Percentiles rank a stretch among this genome's conserved stretches.
phyloP scores from a whole-genome alignment of 2,888 invertebrate species.

The Noctua pronuba region DNA sequence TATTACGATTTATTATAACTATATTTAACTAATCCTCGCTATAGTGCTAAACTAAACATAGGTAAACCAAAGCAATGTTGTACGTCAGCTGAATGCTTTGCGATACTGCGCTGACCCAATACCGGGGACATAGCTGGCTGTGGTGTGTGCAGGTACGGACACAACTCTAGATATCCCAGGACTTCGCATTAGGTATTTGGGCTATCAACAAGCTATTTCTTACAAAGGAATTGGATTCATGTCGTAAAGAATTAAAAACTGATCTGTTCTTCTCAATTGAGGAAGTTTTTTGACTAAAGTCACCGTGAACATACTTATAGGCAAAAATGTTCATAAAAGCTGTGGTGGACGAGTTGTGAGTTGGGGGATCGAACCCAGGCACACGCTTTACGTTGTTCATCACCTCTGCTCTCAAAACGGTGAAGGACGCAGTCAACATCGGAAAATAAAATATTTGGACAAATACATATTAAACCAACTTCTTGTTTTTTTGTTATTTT shows the following conservation, averaged over 20 bases:
- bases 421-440: background rate
- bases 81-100: slow-evolving; percentile 36
- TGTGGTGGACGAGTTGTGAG: background rate
- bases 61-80: slow-evolving; percentile 37
- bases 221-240: background rate
- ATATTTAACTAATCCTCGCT: background rate
- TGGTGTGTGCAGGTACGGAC: slow-evolving; percentile 23
- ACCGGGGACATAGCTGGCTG: slow-evolving; percentile 32
- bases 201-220: background rate
- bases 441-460: background rate
- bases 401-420: background rate
- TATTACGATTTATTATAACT: background rate
- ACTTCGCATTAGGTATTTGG: slow-evolving; percentile 11
- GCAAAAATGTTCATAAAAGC: no score
- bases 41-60: background rate
- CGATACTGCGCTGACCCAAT: slow-evolving; percentile 11
- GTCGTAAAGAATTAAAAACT: background rate
- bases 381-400: background rate
- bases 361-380: background rate
- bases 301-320: background rate
- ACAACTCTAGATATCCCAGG: slow-evolving; percentile 6
- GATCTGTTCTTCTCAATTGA: background rate
- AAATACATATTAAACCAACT: background rate
- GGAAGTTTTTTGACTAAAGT: background rate
- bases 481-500: background rate